A percentile compares a stretch with the other conserved stretches of the same genome.
Conservation (phyloP, 2,113 vertebrate genomes). For the Crocuta crocuta region DNA sequence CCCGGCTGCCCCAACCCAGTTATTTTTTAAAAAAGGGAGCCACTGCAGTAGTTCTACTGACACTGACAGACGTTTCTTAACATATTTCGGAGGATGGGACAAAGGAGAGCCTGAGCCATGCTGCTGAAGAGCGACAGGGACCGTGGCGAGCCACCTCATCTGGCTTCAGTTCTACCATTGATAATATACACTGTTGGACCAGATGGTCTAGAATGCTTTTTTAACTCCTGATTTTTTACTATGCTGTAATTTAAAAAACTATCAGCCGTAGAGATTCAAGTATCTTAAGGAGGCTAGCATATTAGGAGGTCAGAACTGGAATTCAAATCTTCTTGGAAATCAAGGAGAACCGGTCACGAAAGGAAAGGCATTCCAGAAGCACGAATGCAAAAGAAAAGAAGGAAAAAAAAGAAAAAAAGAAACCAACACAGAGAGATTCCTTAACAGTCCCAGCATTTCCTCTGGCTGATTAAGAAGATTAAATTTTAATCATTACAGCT, state of each 20-base stretch:
- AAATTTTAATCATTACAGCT: constrained; percentile 5
- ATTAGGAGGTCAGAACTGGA: constrained; percentile 18
- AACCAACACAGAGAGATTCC: not conserved
- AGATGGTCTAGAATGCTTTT: not conserved
- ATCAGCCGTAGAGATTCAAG: not conserved
- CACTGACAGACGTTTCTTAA: not conserved
- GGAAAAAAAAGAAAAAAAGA: not conserved
- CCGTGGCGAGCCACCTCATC: not conserved
- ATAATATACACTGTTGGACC: not conserved
- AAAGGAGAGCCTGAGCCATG: not conserved
- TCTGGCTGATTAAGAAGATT: constrained; percentile 19
- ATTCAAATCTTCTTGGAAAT: constrained; percentile 42
- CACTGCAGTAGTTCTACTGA: not conserved
- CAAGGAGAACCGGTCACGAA: constrained; percentile 28
- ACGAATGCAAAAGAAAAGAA: not conserved
- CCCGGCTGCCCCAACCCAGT: not conserved
- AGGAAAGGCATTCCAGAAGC: constrained; percentile 56
- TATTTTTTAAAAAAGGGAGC: not conserved
- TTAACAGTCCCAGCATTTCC: not conserved
- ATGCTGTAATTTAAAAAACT: not conserved
- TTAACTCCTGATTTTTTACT: not conserved
- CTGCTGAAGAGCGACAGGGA: not conserved
- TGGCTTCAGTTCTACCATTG: not conserved
- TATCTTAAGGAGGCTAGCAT: not conserved
- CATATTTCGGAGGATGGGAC: not conserved